Base-by-base conservation (phyloP, 1,140 invertebrate species). In the Brachionus angularis region DNA sequence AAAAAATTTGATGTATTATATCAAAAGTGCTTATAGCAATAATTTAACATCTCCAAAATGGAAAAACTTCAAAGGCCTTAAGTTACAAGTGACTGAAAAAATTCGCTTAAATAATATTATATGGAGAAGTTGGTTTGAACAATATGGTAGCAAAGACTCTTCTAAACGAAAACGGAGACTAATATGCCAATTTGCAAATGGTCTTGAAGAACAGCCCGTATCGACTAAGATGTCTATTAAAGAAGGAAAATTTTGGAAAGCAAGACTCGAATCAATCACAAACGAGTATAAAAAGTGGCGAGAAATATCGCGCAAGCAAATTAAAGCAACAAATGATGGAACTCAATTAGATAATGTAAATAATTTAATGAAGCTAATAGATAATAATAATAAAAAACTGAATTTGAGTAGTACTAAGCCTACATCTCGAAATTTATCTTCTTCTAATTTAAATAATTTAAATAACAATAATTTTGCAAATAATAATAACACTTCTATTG, bases 211-310 rank as follows among this genome's bases (percentile, higher is more conserved):
- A 21, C 36, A 39, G 18, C 33, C 53, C 21, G 33, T 23, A 2
- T 39, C 36, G 18, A 31, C 36, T 12, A 58, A 58, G 18, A 58
- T 58, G 53, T 58, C 53, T 18, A 67, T 47, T 31, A 67, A 34
- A 67, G 93, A 97, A 84, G 93, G 93, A 46, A 96, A 97, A 85
- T 99, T 98, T 82, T 98, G 96, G 95, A 98, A 98, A 84, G 83
- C 96, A 78, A 88, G 93, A 83, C 86, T 95, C 64, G 90, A 93
- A 74, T 94, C 92, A 21, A 93, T 98, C 18, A 94, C 92, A 76
- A 92, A 93, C 61, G 96, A 98, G 83, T 99, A 99, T 84, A 96
- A 97, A 85, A 95, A 94, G 89, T 99, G 96, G 96, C 87, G 96
- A 47, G 88, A 91, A 83, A 96, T 91, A 85, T 92, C 89, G 83